phyloP scores from a whole-genome alignment of 2,113 vertebrate species.

The Pygoscelis adeliae region DNA sequence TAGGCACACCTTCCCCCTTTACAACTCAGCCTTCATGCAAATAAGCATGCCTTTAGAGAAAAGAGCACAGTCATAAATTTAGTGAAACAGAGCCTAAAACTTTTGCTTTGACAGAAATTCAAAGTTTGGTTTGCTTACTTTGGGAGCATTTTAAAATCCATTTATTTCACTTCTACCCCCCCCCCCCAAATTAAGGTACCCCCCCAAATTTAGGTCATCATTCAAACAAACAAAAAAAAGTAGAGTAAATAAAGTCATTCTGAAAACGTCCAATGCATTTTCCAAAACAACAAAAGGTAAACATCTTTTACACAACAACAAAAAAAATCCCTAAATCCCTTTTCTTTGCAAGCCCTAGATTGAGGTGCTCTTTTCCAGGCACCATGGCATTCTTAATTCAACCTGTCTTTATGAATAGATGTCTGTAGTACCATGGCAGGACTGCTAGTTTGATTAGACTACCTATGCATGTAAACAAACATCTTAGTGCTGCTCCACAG shows the following conservation, averaged over 20 bases:
- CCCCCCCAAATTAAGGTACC: too few species aligned
- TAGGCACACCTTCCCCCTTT: background rate
- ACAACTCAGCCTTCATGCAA: background rate
- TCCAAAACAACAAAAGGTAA: background rate
- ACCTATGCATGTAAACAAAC: background rate
- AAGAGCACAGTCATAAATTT: background rate
- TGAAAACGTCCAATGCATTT: background rate
- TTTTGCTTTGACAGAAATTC: background rate
- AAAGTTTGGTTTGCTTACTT: background rate
- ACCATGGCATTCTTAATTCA: too few species aligned
- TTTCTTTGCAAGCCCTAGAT: too few species aligned
- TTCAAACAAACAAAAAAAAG: background rate
- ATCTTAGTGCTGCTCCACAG: background rate
- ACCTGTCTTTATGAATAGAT: accelerated
- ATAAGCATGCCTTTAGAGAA: background rate
- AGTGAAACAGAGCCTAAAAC: background rate
- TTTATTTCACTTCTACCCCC: background rate
- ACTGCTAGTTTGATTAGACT: background rate
- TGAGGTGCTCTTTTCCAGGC: background rate
- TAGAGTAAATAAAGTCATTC: background rate
- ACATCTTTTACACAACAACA: background rate
- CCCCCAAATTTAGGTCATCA: background rate
- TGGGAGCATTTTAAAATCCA: background rate
- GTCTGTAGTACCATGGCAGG: accelerated
- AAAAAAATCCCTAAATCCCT: background rate